Base-by-base conservation (phyloP, 2,888 invertebrate genomes). In the Octonoba sinensis region DNA sequence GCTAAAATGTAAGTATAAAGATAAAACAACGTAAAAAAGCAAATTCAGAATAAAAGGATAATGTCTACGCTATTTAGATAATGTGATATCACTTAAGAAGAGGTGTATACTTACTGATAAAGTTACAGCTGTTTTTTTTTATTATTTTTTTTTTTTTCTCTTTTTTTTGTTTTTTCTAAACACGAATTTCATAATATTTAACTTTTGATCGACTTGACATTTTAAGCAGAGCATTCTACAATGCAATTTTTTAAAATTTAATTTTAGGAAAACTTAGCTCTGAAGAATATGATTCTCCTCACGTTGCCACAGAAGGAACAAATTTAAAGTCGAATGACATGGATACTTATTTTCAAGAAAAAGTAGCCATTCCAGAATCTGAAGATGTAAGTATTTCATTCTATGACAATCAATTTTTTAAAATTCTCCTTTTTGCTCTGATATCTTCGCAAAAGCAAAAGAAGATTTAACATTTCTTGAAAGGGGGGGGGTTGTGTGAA, bases 321-420 rank as follows among this genome's bases (percentile, higher is more conserved):
- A 62, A n/a, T 18, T 69, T 73, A 46, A 67, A 59, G 46, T 65
- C 47, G 8, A 81, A 69, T 15, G 81, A 70, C 15, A 27, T 70
- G 0, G 78, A 78, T 56, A 83, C 83, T 0, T 83, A 83, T 54
- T 78, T 83, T 60, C 77, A 78, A 66, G 83, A 83, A 22, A 74
- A 70, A 70, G 20, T 83, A 27, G 22, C 47, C n/a, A 75, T 83
- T n/a, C 83, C 83, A 12, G 83, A 83, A 44, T 18, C 62, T 49
- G 57, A 67, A 22, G 57, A 69, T 75, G 83, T 83, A 66, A 74
- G 69, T 66, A 51, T 36, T 20, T 16, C 18, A 3, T 54, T 36
- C 36, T n/a, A n/a, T n/a, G n/a, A n/a, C n/a, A n/a, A n/a, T n/a
- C n/a, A n/a, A n/a, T n/a, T n/a, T n/a, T n/a, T n/a, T n/a, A n/a